A percentile compares a stretch with the other conserved stretches of the same genome.
phyloP scores from a whole-genome alignment of 1,140 invertebrate genomes.

The Triops cancriformis region DNA sequence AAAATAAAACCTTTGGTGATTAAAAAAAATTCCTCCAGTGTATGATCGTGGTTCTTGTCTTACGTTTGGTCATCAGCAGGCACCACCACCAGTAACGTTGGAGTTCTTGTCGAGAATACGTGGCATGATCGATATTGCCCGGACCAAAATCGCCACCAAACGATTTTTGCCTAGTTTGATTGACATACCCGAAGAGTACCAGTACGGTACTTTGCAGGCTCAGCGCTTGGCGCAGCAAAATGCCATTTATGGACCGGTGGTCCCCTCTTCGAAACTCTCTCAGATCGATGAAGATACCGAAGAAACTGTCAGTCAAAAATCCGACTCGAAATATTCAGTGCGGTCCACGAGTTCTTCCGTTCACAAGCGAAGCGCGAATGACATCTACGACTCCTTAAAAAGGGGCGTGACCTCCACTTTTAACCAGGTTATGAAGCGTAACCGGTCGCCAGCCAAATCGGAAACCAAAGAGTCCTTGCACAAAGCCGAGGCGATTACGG shows the following conservation, averaged over 20 bases:
- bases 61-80: slow-evolving; percentile 45
- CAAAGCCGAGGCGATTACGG: neutral
- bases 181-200: slow-evolving; percentile 70
- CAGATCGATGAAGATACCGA: slow-evolving; percentile 5
- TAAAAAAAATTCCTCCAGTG: neutral
- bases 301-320: neutral
- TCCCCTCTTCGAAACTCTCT: neutral
- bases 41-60: neutral
- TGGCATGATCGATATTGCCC: slow-evolving; percentile 76
- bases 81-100: slow-evolving; percentile 71
- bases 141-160: slow-evolving; percentile 73
- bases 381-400: neutral
- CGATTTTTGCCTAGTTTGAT: slow-evolving; percentile 65
- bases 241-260: neutral
- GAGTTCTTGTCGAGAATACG: slow-evolving; percentile 78
- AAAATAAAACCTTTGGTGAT: neutral
- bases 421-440: neutral
- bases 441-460: neutral
- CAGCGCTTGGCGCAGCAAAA: neutral
- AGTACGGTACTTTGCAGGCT: neutral
- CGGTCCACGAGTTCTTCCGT: neutral
- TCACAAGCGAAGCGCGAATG: neutral
- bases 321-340: neutral
- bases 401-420: neutral
- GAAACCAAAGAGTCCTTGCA: neutral